Conservation (phyloP, 2,888 invertebrate genomes). For the Dione juno region DNA sequence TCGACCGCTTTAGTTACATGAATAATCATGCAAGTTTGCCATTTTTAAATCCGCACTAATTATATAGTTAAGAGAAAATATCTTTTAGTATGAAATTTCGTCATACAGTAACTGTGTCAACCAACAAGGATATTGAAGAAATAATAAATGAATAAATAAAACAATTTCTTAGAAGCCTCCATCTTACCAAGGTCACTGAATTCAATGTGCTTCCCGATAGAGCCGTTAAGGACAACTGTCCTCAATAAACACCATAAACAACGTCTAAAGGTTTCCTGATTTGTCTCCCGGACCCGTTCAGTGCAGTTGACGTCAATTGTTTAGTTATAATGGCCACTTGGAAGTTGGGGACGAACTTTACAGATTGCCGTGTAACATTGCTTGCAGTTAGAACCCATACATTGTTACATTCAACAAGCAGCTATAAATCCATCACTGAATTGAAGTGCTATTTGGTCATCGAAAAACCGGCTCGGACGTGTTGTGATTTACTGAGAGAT, state of each 20-base stretch:
- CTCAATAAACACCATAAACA: constrained; percentile 44
- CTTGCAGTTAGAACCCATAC: constrained; percentile 42
- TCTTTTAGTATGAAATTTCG: not conserved
- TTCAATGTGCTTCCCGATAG: constrained; percentile 13
- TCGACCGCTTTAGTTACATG: too few species aligned
- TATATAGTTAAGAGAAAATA: too few species aligned
- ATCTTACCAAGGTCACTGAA: constrained; percentile 20
- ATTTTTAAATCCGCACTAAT: not conserved
- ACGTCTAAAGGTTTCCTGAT: constrained; percentile 44
- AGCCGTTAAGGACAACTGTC: constrained; percentile 32
- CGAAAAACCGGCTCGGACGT: constrained; percentile 28
- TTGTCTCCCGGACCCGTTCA: constrained; percentile 37
- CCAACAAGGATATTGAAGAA: constrained; percentile 3
- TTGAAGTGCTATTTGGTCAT: constrained; percentile 35
- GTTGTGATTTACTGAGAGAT: not conserved
- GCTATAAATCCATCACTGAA: constrained; percentile 46
- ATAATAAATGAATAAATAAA: not conserved
- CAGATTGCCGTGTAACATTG: constrained; percentile 30
- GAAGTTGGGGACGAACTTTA: constrained; percentile 9
- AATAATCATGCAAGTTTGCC: not conserved
- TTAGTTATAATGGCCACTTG: constrained; percentile 48
- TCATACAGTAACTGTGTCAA: not conserved
- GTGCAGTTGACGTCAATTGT: constrained; percentile 45
- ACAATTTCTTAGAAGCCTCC: constrained; percentile 13
- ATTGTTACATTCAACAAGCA: constrained; percentile 50